Base-by-base conservation (phyloP, 2,797 vertebrate genomes). In the Danio choprae region DNA sequence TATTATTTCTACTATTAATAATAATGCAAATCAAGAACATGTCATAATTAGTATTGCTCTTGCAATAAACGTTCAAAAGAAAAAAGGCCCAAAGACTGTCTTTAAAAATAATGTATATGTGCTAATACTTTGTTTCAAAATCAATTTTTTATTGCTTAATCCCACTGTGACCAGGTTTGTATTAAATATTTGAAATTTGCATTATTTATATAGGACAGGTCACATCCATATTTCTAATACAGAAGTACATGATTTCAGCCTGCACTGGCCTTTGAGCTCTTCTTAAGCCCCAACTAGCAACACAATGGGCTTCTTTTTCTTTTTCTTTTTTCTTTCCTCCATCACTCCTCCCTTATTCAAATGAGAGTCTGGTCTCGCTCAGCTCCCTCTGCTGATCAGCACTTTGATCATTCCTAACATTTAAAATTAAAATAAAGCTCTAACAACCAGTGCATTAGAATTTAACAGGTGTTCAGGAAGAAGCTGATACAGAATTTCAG, bases 381-480 rank as follows among this genome's bases (percentile, higher is more conserved):
- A 51, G 20, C 77, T 92, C 92, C 90, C 75, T 84, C 87, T 88
- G 86, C 64, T 60, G 88, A 91, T 92, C 89, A 88, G 82, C 86
- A 87, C 90, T 94, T 94, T 90, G 86, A 92, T 88, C 90, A 88
- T 87, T 91, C 87, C 89, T 90, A 92, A 93, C 85, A 92, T 93
- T 90, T 87, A 88, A 92, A 93, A 92, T 93, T 92, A 90, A 93
- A 94, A 94, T 89, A 86, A 89, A 92, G 91, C 89, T 89, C 88
- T 88, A 88, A 89, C 91, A 94, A 92, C 88, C 90, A 82, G 73
- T 82, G 88, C 87, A 92, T 90, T 90, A 92, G 90, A 94, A 93
- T 93, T 91, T 89, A 94, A 93, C 89, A 93, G 89, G 91, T 91
- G 88, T 89, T 94, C 87, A 82, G 84, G 78, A 91, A 84, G 88